Evolutionary conservation across 1,140 invertebrate genomes (phyloP), one percentile per base, ranked within the genome.

Genomic region (Lutraria rhynchaena): DNA sequence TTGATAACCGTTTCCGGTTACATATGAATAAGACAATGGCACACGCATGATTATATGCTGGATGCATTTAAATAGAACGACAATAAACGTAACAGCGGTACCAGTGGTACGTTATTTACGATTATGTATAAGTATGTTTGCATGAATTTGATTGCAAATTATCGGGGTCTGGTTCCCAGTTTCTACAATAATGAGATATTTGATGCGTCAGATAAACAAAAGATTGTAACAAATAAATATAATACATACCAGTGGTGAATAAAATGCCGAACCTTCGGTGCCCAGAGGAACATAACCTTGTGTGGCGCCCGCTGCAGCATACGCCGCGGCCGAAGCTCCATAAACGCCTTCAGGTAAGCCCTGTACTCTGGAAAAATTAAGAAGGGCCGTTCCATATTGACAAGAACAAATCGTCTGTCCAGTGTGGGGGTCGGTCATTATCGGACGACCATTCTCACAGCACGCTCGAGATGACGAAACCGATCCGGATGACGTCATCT

Each of bases 331-430:
- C 17, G 85, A 82, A 31, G 81, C 61, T 81, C 88, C 85, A 73
- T 82, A 95, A 92, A 91, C 86, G 31, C 85, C 85, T 41, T 91
- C 90, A 1, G 87, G 83, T 19, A 90, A 78, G 7, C 87, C 87
- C 9, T 89, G 85, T 2, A 89, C 86, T 33, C 91, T 94, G 91
- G 89, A 96, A 95, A 91, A 96, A 91, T 94, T 96, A 2, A 90
- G 83, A 78, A 92, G 71, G 13, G 84, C 80, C 7, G 89, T 70
- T 22, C 87, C 97, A 93, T 98, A 99, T 92, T 98, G 97, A 93
- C 98, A 98, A 73, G 97, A 98, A 93, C 97, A 99, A 57, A 98
- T 96, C 19, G 97, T 97, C 92, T 98, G 97, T 11, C 98, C 98
- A 24, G 97, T 97, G 44, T 98, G 96, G 0, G 97, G 97, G 92